phyloP scores from a whole-genome alignment of 2,113 vertebrate species.

The Eulemur macaco region DNA sequence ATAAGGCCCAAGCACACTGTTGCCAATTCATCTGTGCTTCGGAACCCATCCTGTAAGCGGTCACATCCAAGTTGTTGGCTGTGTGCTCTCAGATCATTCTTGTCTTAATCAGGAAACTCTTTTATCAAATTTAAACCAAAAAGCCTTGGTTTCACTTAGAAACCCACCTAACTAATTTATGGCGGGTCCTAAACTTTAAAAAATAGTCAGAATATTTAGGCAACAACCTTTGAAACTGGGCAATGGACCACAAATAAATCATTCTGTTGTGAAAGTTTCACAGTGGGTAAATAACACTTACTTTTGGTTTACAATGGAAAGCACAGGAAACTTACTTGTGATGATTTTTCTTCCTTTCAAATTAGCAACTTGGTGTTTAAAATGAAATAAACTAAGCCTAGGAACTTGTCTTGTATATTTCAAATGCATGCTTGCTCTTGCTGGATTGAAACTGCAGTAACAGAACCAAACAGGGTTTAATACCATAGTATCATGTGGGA shows the following conservation, averaged over 20 bases:
- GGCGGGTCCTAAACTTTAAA: background rate
- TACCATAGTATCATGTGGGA: background rate
- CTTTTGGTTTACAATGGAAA: constrained; percentile 35
- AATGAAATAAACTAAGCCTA: background rate
- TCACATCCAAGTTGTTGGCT: background rate
- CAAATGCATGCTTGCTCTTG: background rate
- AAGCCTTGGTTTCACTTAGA: background rate
- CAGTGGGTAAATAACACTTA: background rate
- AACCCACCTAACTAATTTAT: background rate
- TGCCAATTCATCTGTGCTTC: background rate
- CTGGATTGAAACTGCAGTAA: background rate
- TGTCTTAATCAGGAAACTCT: background rate
- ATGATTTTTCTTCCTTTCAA: background rate
- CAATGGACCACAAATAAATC: background rate
- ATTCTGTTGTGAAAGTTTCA: background rate
- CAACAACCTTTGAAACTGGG: background rate
- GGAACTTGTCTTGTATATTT: background rate
- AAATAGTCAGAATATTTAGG: background rate
- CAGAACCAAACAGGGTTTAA: background rate
- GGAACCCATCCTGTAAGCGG: background rate
- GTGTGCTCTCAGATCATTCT: background rate
- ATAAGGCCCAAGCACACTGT: background rate
- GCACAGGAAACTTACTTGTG: background rate
- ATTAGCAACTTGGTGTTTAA: background rate
- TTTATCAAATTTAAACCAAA: background rate